Evolutionary conservation across 2,888 invertebrate genomes (phyloP), one percentile per base, ranked within the genome.

Genomic region (Eilema griseolum): DNA sequence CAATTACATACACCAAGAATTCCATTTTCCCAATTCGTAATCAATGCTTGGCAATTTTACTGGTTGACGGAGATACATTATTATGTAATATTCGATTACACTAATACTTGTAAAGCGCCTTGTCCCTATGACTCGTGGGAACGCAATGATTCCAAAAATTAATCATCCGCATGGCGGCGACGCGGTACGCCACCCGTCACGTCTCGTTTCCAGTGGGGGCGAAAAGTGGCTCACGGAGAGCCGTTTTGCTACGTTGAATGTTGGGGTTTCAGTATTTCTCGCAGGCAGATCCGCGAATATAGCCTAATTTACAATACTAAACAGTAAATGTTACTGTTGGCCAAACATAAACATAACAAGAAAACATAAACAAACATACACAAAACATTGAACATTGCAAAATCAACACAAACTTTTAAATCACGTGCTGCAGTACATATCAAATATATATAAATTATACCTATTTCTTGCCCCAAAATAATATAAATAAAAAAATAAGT

Each of bases 321-420:
- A 20, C 46, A 52, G 52, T 4, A 52, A 52, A 52, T 52, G n/a
- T 52, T 52, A n/a, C n/a, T 52, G 52, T 52, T 52, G 23, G 28
- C 12, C 31, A 28, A 46, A 61, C 26, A 69, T 28, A 46, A 46
- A 64, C 60, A 37, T 23, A 66, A 56, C 57, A 26, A 26, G 23
- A 61, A 31, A 23, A 52, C 24, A 11, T 20, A 66, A 61, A 5
- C 26, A 62, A 37, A 52, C 20, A 52, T 59, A 52, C 37, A 41
- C 65, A 66, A 61, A 62, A 69, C 63, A 33, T 33, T 28, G 20
- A 61, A 63, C 57, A 56, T 28, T 62, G 11, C 31, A 62, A 20
- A 62, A 70, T 60, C 65, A 73, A 64, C 70, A 31, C n/a, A 67
- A 70, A 72, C 60, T 75, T 73, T 69, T 46, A 70, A 78, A 76